Evolutionary conservation across 2,888 invertebrate genomes (phyloP), one percentile per base, ranked within the genome.

Genomic region (Dorcus hopei): DNA sequence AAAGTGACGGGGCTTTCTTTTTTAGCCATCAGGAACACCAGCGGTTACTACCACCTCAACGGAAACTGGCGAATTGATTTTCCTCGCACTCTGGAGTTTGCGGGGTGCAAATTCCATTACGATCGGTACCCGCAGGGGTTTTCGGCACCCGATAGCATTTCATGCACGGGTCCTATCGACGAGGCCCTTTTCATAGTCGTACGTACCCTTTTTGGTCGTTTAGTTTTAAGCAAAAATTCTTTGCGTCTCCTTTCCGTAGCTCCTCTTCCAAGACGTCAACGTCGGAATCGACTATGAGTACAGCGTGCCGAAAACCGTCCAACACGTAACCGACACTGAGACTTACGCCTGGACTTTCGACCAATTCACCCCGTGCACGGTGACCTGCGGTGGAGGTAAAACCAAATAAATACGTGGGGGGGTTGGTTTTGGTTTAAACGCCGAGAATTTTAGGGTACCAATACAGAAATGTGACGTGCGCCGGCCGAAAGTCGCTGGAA

Each of bases 41-140:
- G 88, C 49, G 91, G 91, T 3, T 84, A 90, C 68, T 98, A 91
- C 76, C 95, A 94, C 74, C 81, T 98, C 52, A 98, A 98, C 78
- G 97, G 97, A 1, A 90, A 95, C 75, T 96, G 94, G 89, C 87
- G 91, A 73, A 95, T 98, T 72, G 93, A 95, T 79, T 93, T 93
- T 75, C 94, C 95, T 0, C 84, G 90, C 53, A 86, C 87, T 38
- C 80, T 92, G 70, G 80, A 82, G 58, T 93, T 95, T 71, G 92
- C 91, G 0, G 94, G 95, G 9, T 87, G 89, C 4, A 85, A 87
- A 70, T 97, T 97, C 85, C 87, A 89, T 73, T 98, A 98, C 76
- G 90, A 93, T 68, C 83, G 95, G 63, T 87, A 86, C 66, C 89
- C 90, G 14, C 87, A 88, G 74, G 91, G 90, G 2, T 89, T 91